Evolutionary conservation across 1,140 invertebrate genomes (phyloP).

Genomic region (Pemphigus obesinymphae): DNA sequence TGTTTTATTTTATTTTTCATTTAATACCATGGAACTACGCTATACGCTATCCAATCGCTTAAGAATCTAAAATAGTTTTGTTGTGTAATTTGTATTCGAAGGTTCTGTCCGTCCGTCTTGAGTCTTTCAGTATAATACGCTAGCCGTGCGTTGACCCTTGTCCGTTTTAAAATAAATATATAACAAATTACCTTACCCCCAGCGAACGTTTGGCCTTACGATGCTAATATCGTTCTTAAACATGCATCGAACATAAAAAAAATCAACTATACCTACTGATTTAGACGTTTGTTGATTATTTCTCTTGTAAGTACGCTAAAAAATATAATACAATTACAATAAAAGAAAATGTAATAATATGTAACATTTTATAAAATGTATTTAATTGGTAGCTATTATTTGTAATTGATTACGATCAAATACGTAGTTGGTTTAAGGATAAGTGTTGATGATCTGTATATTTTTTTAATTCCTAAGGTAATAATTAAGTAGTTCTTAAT

Average conservation of each 20-base stretch:
- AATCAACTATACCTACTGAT: background rate
- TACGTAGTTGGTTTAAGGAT: too few species aligned
- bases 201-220: background rate
- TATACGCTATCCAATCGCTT: too few species aligned
- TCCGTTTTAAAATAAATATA: constrained; percentile 9
- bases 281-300: too few species aligned
- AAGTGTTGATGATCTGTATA: too few species aligned
- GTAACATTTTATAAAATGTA: too few species aligned
- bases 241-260: constrained; percentile 1
- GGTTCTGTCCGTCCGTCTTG: background rate
- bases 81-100: background rate
- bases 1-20: background rate
- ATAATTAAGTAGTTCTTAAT: too few species aligned
- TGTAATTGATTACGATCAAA: too few species aligned
- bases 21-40: background rate
- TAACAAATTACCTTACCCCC: background rate
- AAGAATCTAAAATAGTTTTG: constrained; percentile 7
- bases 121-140: background rate
- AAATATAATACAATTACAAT: too few species aligned
- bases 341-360: too few species aligned
- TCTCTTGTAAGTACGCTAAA: too few species aligned
- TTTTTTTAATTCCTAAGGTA: too few species aligned
- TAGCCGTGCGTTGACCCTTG: constrained; percentile 14
- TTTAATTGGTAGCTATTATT: too few species aligned
- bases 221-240: background rate